phyloP scores from a whole-genome alignment of 2,113 vertebrate species.

The Holacanthus passer region DNA sequence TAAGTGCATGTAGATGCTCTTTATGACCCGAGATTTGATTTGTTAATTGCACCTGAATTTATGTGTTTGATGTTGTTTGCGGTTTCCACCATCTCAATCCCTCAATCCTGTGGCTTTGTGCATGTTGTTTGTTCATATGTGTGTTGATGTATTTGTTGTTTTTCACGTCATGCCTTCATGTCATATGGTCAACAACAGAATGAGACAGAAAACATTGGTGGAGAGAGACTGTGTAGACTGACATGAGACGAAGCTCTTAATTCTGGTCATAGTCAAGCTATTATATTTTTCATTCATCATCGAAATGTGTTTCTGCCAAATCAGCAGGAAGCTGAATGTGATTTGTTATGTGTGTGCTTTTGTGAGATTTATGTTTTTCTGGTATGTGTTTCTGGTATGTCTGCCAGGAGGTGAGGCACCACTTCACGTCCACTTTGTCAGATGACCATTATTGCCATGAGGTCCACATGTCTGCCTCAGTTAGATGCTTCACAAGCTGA shows the following conservation, averaged over 20 bases:
- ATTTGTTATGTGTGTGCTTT: conserved; percentile 14
- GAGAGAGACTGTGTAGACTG: neutral
- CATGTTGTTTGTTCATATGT: neutral
- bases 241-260: neutral
- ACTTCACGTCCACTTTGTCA: conserved; percentile 50
- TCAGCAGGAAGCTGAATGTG: neutral
- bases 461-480: neutral
- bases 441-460: conserved; percentile 32
- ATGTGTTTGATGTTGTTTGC: neutral
- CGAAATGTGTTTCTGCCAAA: neutral
- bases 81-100: neutral
- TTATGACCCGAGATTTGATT: neutral
- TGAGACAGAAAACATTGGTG: neutral
- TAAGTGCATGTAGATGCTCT: neutral
- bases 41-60: neutral
- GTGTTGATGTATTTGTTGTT: neutral
- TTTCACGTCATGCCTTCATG: neutral
- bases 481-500: conserved; percentile 10
- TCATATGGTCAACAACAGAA: neutral
- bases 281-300: neutral
- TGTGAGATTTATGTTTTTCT: neutral
- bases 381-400: neutral
- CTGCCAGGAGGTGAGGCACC: conserved; percentile 16
- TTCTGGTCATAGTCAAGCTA: neutral
- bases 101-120: too few species aligned